These are phyloP conservation scores for Leptopterna dolabrata DNA, from an alignment of 2,888 invertebrate genomes.

Conservation along the genomic window DNA sequence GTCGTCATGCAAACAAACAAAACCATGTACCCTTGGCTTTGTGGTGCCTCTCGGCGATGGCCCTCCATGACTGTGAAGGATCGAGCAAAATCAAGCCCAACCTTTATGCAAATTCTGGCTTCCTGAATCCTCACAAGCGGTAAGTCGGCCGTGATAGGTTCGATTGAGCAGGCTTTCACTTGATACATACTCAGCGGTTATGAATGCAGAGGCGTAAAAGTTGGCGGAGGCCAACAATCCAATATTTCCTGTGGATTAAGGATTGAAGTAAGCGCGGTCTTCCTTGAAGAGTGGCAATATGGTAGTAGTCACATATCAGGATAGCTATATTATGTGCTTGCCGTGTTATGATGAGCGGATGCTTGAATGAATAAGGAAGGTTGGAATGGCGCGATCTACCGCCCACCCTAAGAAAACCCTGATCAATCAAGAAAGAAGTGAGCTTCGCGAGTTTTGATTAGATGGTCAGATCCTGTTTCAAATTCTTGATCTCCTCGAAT, in stretches of 20 bases:
- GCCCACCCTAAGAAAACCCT: slow-evolving; percentile 46
- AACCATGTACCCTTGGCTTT: no score
- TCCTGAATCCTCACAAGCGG: no score
- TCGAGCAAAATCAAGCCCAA: no score
- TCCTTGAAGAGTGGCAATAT: slow-evolving; percentile 31
- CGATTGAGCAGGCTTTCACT: no score
- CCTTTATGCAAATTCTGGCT: no score
- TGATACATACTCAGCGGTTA: slow-evolving; percentile 51
- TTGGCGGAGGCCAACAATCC: slow-evolving; percentile 46
- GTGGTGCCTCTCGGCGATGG: no score
- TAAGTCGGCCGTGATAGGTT: no score
- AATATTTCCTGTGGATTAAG: slow-evolving; percentile 37
- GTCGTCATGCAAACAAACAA: no score
- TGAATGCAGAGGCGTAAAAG: slow-evolving; percentile 8
- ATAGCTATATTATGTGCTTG: slow-evolving; percentile 13
- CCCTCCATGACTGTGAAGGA: no score
- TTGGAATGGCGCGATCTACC: slow-evolving; percentile 41
- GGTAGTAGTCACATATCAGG: slow-evolving; percentile 43
- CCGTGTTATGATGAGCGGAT: slow-evolving; percentile 56
- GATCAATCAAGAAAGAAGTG: background rate
- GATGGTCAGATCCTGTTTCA: no score
- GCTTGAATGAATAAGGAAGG: slow-evolving; percentile 26
- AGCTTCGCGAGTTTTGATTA: background rate
- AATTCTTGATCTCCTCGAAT: no score
- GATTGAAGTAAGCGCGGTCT: slow-evolving; percentile 39